phyloP scores from a whole-genome alignment of 2,888 invertebrate genomes.

The Plebejus anna region DNA sequence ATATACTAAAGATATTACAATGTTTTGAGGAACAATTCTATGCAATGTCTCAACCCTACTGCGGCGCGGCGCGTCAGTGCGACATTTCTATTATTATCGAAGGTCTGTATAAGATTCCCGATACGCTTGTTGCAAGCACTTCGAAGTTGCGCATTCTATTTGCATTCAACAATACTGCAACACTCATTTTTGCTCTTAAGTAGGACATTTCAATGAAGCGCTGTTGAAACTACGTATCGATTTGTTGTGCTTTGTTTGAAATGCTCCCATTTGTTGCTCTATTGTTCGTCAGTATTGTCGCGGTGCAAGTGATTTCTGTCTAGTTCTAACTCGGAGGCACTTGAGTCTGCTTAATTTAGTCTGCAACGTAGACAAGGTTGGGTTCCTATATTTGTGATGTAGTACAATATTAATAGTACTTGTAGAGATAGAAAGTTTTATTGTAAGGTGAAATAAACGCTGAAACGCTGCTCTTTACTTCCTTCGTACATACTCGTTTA shows the following conservation, averaged over 20 bases:
- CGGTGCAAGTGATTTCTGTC: conserved; percentile 34
- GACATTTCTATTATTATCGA: conserved; percentile 31
- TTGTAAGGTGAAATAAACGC: too few species aligned
- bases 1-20: not conserved
- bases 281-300: conserved; percentile 38
- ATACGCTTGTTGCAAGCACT: conserved; percentile 61
- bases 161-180: conserved; percentile 60
- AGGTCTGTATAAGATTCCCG: conserved; percentile 42
- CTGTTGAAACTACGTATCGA: conserved; percentile 41
- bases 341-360: conserved; percentile 14
- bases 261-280: conserved; percentile 38
- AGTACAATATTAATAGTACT: too few species aligned
- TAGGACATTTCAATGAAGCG: conserved; percentile 49
- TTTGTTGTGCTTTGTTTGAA: conserved; percentile 42
- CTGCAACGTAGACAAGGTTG: not conserved
- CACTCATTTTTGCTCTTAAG: conserved; percentile 64
- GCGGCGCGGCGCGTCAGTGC: not conserved
- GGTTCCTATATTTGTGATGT: not conserved
- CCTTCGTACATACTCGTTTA: too few species aligned
- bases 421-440: too few species aligned
- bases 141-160: conserved; percentile 67
- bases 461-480: too few species aligned
- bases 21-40: not conserved
- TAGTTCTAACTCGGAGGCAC: conserved; percentile 16
- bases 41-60: not conserved